Conservation (phyloP, 2,888 invertebrate genomes). For the Acronicta leporina region DNA sequence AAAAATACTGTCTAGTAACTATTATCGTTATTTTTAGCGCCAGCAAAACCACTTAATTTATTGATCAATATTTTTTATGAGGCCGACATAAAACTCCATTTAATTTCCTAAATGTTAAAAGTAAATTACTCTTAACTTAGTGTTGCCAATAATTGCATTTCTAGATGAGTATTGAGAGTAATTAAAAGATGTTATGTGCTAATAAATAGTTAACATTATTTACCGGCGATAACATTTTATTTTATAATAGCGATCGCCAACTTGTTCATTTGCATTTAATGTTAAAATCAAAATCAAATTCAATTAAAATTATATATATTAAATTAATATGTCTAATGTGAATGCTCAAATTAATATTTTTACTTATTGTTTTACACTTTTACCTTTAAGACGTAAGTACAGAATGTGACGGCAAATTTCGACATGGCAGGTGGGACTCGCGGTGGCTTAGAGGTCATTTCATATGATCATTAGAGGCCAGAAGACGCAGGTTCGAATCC, state of each 20-base stretch:
- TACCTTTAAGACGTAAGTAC: too few relatives aligned
- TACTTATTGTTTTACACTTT: too few relatives aligned
- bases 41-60: not conserved
- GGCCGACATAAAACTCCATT: not conserved
- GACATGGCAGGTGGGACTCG: too few relatives aligned
- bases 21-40: not conserved
- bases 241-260: not conserved
- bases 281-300: too few relatives aligned
- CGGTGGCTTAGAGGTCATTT: too few relatives aligned
- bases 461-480: too few relatives aligned
- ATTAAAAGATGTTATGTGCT: not conserved
- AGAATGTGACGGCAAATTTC: too few relatives aligned
- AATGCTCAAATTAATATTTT: too few relatives aligned
- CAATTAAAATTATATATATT: too few relatives aligned
- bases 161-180: not conserved
- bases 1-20: not conserved
- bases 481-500: too few relatives aligned
- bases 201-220: not conserved
- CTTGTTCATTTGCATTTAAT: too few relatives aligned
- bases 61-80: not conserved
- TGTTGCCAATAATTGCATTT: conserved; percentile 11
- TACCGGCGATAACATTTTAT: not conserved
- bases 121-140: not conserved
- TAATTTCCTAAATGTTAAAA: conserved; percentile 3
- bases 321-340: too few relatives aligned